Conservation (phyloP, 2,113 vertebrate species). For the Serinus canaria region DNA sequence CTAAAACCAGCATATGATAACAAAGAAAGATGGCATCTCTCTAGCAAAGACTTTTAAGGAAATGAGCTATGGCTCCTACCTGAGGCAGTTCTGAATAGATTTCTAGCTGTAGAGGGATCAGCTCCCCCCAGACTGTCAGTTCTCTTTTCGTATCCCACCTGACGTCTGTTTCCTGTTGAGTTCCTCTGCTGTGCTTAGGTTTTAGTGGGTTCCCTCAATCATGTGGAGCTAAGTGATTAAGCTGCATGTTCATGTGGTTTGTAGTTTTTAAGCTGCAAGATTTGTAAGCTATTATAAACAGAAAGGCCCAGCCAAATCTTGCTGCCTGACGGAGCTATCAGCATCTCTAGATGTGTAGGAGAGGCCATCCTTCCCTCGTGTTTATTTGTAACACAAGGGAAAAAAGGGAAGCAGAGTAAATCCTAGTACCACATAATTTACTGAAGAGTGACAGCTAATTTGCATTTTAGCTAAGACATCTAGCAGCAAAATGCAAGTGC, state of each 20-base stretch:
- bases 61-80: neutral
- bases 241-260: neutral
- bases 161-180: neutral
- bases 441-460: constrained; percentile 14
- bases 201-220: neutral
- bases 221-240: neutral
- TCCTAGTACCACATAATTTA: constrained; percentile 17
- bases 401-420: constrained; percentile 20
- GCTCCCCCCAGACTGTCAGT: neutral
- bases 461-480: constrained; percentile 39
- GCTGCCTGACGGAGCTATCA: constrained; percentile 15
- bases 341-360: constrained; percentile 42
- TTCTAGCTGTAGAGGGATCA: neutral
- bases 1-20: neutral
- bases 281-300: constrained; percentile 51
- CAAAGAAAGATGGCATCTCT: neutral
- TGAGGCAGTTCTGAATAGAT: neutral
- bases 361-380: neutral
- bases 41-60: neutral
- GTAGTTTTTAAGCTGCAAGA: constrained; percentile 26
- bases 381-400: constrained; percentile 11
- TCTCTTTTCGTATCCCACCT: neutral
- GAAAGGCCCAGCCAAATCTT: neutral
- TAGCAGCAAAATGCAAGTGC: neutral
- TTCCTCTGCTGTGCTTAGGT: neutral